Evolutionary conservation across 2,888 invertebrate species (phyloP), one percentile per base, ranked within the genome.

Genomic region (Thelaira solivaga): DNA sequence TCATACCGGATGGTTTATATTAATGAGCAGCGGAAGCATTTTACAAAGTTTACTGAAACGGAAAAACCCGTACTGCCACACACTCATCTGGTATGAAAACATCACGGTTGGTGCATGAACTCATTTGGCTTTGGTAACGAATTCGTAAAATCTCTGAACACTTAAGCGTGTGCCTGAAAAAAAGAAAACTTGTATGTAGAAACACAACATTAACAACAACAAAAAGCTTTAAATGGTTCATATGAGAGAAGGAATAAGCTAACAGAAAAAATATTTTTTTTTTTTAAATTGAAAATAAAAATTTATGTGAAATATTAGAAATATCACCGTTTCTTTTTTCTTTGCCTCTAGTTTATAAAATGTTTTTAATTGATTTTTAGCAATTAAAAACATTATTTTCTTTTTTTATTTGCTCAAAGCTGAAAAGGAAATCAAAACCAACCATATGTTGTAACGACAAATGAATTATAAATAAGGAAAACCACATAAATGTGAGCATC

Each of bases 1-100:
- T 43, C 13, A 57, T 74, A 71, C 65, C 71, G 71, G 71, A 65
- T 71, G 65, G 43, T 76, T 74, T 76, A 45, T 65, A 61, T 65
- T 71, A 76, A 76, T 71, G 71, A 71, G 71, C 65, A 65, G 18
- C 64, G 76, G 76, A 76, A 71, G 59, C 41, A 65, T 71, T 71
- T 76, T 59, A 36, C 43, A 55, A 71, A 71, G 53, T 51, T 61
- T 53, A 59, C 26, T 76, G 59, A 76, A 76, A 71, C 71, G 76
- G 59, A 76, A 76, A 67, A 53, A 51, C 59, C 57, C 57, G 20
- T 36, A 43, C 61, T 20, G 53, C 53, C 51, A 18, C 53, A 68
- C 22, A 67, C 24, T n/a, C 36, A 8, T 34, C 16, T n/a, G 18
- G 13, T 49, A 49, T 13, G 16, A 29, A 34, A 65, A 22, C 20